Evolutionary conservation across 2,888 invertebrate species (phyloP), one percentile per base, ranked within the genome.

Genomic region (Vesta saturnalis): DNA sequence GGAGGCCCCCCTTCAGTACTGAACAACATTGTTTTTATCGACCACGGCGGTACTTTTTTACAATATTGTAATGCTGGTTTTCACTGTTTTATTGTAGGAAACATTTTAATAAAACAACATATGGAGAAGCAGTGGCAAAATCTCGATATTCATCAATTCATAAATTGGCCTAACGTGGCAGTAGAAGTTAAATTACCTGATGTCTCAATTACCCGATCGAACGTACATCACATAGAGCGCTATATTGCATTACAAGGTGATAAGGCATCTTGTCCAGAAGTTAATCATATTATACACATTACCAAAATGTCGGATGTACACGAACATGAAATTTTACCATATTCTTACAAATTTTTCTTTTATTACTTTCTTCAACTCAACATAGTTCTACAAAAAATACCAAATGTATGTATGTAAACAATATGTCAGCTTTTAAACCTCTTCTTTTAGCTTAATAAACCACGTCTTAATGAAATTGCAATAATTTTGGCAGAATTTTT

Each of bases 91-190:
- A 52, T 39, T 66, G 57, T 59, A 73, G 73, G 66, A 64, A 56
- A 69, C 62, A 60, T 73, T 43, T 52, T 69, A 10, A 65, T 73
- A 49, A 70, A 72, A 39, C 70, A 73, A 54, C 72, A 73, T 62
- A 43, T 54, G 0, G 69, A 69, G n/a, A 70, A 71, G 54, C 67
- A 67, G 19, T 73, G 73, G 73, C 47, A 60, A 6, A 62, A 59
- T 6, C 58, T 75, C 14, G 18, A 14, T n/a, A 19, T 67, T 12
- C 66, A 56, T 12, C 65, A 72, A 60, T 60, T 74, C 39, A 23
- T 75, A 12, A 73, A 74, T 56, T 70, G 74, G 61, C 70, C 74
- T 0, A 65, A 65, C 61, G 69, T 74, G 1, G 52, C 64, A 18
- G 70, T 70, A 6, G 61, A 67, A 16, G 60, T 75, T 14, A 70